Evolutionary conservation across 2,113 vertebrate genomes (phyloP), one percentile per base, ranked within the genome.

Genomic region (Fulmarus glacialis): DNA sequence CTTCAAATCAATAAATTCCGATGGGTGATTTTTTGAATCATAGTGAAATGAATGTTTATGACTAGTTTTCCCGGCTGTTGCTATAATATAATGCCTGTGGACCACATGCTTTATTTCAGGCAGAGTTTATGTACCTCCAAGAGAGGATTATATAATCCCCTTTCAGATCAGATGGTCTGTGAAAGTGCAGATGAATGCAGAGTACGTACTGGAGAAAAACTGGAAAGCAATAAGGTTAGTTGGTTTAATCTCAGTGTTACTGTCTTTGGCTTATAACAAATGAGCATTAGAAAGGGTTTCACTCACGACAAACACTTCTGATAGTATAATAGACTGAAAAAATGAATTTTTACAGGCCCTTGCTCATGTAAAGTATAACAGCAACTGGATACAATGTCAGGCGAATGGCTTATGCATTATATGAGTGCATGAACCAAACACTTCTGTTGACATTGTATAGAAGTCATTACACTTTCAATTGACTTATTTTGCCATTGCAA

Each of bases 401-500:
- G 29, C 0, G 0, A 96, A 97, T 95, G 84, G 89, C 74, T 96
- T 92, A 86, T 90, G 84, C 70, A 89, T 96, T 91, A 96, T 80
- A 93, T n/a, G 81, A 95, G 62, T 91, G 48, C 4, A 2, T 91
- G 89, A 96, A 70, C 66, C 74, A 90, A 93, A 96, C 62, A 62
- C 38, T 96, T 90, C 60, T 91, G 84, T 93, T 96, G 94, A 95
- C 94, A 78, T 56, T 77, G 38, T 86, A 18, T 60, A 70, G 93
- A 95, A 97, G 87, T 77, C 74, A 94, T 94, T 91, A 85, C 59
- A 83, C 74, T 93, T 93, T 67, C 59, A 94, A 43, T 81, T 95
- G 94, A 96, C 80, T 93, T 95, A 97, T 97, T 97, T 91, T 93
- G 72, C 74, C 59, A 70, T 77, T 88, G 81, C 55, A 93, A 92